phyloP scores from a whole-genome alignment of 2,888 invertebrate genomes.

The Epirrhoe tristata region DNA sequence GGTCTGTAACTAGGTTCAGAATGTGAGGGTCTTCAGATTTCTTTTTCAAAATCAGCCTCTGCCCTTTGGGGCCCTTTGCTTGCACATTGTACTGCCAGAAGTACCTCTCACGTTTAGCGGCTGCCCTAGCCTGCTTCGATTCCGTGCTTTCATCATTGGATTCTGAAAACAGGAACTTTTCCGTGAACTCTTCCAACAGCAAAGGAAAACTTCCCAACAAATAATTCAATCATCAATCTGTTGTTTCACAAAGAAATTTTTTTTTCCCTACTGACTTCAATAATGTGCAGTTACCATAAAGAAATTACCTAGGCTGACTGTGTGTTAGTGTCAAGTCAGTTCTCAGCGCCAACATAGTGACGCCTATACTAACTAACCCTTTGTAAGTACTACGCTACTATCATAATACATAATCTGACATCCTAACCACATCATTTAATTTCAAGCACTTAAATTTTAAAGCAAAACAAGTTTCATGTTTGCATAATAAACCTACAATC shows the following conservation, averaged over 20 bases:
- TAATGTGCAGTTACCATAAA: too few relatives aligned
- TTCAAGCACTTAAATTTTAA: background rate
- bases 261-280: too few relatives aligned
- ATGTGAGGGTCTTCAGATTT: slow-evolving; percentile 96
- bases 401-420: background rate
- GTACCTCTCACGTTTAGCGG: slow-evolving; percentile 91
- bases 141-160: slow-evolving; percentile 88
- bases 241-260: too few relatives aligned
- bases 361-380: too few relatives aligned
- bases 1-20: slow-evolving; percentile 96
- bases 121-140: slow-evolving; percentile 70
- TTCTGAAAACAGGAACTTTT: slow-evolving; percentile 69
- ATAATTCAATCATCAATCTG: too few relatives aligned
- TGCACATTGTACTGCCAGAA: slow-evolving; percentile 99
- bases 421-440: background rate
- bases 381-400: too few relatives aligned
- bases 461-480: slow-evolving; percentile 1
- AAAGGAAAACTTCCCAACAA: too few relatives aligned
- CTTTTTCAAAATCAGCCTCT: slow-evolving; percentile 93
- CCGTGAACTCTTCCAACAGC: too few relatives aligned
- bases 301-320: too few relatives aligned
- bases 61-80: slow-evolving; percentile 98
- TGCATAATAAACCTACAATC: background rate
- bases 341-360: too few relatives aligned
- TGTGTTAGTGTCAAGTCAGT: too few relatives aligned